phyloP scores from a whole-genome alignment of 2,888 invertebrate species.

The Sepiola atlantica region DNA sequence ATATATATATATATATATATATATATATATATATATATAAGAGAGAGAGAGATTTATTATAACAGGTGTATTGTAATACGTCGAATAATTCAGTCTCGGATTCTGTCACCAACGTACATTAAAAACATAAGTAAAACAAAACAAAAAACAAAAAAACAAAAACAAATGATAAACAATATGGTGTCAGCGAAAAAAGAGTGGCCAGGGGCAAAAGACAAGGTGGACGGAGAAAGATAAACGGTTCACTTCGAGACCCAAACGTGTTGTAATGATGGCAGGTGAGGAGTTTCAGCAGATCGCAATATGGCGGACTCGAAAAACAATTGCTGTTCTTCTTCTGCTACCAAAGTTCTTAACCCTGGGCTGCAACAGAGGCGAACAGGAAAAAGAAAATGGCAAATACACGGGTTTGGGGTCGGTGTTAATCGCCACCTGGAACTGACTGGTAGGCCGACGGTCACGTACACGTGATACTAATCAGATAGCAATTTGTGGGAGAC shows the following conservation, averaged over 20 bases:
- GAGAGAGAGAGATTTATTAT: too few relatives aligned
- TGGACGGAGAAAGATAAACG: background rate
- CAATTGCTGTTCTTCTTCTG: background rate
- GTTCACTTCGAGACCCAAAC: background rate
- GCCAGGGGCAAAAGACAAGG: too few relatives aligned
- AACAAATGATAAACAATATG: too few relatives aligned
- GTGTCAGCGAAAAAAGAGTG: too few relatives aligned
- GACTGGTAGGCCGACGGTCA: background rate
- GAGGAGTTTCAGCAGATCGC: background rate
- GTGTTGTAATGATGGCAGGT: background rate
- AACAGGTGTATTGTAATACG: too few relatives aligned
- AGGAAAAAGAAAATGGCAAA: background rate
- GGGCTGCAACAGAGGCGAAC: background rate
- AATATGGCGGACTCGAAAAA: background rate
- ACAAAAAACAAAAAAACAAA: too few relatives aligned
- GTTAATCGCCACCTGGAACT: background rate
- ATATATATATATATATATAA: too few relatives aligned
- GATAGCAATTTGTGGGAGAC: slow-evolving; percentile 32
- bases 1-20: too few relatives aligned
- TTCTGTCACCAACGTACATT: too few relatives aligned
- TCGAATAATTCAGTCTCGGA: too few relatives aligned
- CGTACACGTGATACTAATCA: slow-evolving; percentile 11
- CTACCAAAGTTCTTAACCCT: background rate
- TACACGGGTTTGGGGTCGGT: background rate
- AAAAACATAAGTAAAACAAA: too few relatives aligned